phyloP scores from a whole-genome alignment of 2,797 vertebrate genomes.

The Antrozous pallidus region DNA sequence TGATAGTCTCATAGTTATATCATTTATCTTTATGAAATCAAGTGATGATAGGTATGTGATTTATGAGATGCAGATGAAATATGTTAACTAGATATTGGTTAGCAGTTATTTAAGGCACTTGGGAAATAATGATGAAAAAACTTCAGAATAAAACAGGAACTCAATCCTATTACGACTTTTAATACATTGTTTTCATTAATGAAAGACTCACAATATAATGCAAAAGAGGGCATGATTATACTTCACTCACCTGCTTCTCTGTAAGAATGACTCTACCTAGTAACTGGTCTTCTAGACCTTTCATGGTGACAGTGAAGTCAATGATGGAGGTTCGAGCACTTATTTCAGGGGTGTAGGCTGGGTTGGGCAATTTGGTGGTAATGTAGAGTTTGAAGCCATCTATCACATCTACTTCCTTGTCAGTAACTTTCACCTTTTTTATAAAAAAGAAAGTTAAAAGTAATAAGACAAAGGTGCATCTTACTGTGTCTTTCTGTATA shows the following conservation, averaged over 20 bases:
- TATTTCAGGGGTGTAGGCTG: slow-evolving; percentile 94
- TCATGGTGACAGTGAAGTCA: slow-evolving; percentile 98
- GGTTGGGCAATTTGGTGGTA: slow-evolving; percentile 95
- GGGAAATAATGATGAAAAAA: background rate
- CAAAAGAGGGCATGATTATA: background rate
- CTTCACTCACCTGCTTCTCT: slow-evolving; percentile 91
- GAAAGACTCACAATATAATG: background rate
- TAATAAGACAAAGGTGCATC: background rate
- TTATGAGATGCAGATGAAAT: background rate
- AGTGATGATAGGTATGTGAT: background rate
- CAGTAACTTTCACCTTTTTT: slow-evolving; percentile 94
- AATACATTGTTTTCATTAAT: background rate
- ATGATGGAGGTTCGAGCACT: slow-evolving; percentile 94
- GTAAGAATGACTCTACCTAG: slow-evolving; percentile 95
- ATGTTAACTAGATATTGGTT: background rate
- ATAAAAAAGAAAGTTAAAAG: slow-evolving; percentile 16
- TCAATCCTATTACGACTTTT: background rate
- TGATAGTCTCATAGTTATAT: background rate
- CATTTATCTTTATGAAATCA: background rate
- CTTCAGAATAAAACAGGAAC: background rate
- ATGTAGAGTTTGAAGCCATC: slow-evolving; percentile 93
- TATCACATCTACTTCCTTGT: slow-evolving; percentile 97
- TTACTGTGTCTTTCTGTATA: background rate
- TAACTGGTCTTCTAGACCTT: slow-evolving; percentile 95
- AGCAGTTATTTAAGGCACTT: background rate